Percentiles rank a stretch among this genome's conserved stretches.
These are phyloP conservation scores for Pogonocichla stellata DNA, from an alignment of 2,113 vertebrate genomes.

Conservation along the genomic window DNA sequence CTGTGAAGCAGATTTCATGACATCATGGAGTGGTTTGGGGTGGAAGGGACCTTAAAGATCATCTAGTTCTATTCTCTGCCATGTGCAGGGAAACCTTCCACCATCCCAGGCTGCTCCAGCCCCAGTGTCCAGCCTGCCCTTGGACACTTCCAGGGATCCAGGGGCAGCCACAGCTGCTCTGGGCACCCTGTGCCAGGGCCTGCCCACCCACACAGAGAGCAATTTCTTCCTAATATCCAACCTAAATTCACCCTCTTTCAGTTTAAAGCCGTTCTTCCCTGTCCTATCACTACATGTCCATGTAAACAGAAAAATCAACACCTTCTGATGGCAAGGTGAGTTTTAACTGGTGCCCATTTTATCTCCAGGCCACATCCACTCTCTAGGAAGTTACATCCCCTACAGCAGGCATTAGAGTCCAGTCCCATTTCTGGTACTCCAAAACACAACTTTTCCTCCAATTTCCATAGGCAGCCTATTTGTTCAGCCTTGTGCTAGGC, in stretches of 20 bases:
- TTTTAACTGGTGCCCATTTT: not conserved
- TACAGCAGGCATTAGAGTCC: not conserved
- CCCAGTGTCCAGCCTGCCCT: accelerated
- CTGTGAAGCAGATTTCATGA: not conserved
- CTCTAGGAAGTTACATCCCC: not conserved
- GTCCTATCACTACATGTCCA: not conserved
- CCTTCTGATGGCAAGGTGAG: not conserved
- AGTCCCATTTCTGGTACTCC: not conserved
- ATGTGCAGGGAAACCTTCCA: not conserved
- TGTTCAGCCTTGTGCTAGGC: not conserved
- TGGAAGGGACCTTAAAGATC: not conserved
- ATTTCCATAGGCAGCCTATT: not conserved
- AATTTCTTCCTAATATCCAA: not conserved
- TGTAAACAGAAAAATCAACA: not conserved
- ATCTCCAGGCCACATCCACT: not conserved
- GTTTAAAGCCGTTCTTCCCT: not conserved
- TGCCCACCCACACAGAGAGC: accelerated
- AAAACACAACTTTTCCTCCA: not conserved
- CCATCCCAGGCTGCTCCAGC: accelerated
- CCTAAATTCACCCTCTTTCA: not conserved
- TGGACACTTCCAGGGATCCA: not conserved
- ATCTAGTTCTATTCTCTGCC: accelerated
- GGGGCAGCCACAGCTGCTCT: not conserved
- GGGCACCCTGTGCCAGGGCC: not conserved
- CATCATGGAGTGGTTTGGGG: not conserved